Conservation (phyloP, 2,888 invertebrate genomes). For the Myopa testacea region DNA sequence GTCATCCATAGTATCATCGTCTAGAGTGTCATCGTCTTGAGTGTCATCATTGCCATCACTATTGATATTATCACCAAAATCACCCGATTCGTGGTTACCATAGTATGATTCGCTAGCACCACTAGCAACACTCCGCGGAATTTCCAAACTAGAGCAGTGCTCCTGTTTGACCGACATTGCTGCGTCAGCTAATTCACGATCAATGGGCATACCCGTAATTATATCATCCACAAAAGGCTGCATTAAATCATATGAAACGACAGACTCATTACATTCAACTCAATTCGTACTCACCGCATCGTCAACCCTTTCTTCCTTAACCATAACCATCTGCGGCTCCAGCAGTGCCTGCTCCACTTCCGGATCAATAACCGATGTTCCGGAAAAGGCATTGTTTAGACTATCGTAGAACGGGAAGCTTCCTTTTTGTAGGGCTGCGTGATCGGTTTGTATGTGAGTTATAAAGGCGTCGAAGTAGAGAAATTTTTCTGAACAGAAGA, state of each 20-base stretch:
- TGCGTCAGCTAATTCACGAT: slow-evolving; percentile 44
- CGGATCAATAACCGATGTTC: slow-evolving; percentile 48
- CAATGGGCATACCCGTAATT: slow-evolving; percentile 40
- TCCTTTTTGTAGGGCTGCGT: slow-evolving; percentile 48
- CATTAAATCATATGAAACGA: background rate
- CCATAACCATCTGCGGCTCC: slow-evolving; percentile 60
- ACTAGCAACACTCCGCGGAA: slow-evolving; percentile 33
- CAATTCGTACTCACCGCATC: slow-evolving; percentile 38
- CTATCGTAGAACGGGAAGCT: slow-evolving; percentile 22
- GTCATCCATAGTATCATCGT: slow-evolving; percentile 41
- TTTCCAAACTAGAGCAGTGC: slow-evolving; percentile 52
- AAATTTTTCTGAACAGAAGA: slow-evolving; percentile 61
- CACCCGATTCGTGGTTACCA: slow-evolving; percentile 47
- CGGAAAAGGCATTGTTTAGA: slow-evolving; percentile 33
- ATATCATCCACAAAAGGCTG: slow-evolving; percentile 24
- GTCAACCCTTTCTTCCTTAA: slow-evolving; percentile 51
- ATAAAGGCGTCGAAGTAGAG: slow-evolving; percentile 63
- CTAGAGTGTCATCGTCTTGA: slow-evolving; percentile 30
- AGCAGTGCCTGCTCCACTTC: slow-evolving; percentile 56
- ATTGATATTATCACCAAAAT: slow-evolving; percentile 22
- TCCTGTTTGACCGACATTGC: slow-evolving; percentile 54
- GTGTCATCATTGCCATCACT: slow-evolving; percentile 46
- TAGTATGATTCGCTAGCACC: slow-evolving; percentile 45
- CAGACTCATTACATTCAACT: background rate
- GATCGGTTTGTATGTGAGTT: slow-evolving; percentile 60